Percentiles rank a stretch among this genome's conserved stretches.
Conservation (phyloP, 92 coral and sea anemone species). For the Siderastrea siderea region DNA sequence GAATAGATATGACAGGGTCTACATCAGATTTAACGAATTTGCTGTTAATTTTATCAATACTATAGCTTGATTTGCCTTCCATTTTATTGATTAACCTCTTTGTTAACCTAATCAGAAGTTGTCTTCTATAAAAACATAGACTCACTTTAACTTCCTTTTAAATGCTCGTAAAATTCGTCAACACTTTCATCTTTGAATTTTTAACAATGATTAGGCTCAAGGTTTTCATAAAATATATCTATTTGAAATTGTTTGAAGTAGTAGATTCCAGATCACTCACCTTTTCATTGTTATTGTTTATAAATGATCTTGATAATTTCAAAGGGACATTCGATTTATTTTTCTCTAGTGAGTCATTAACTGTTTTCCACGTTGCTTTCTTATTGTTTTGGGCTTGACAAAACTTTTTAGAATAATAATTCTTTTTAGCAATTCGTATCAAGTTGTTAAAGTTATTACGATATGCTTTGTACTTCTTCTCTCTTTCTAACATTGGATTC, state of each 20-base stretch:
- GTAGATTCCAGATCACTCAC: background rate
- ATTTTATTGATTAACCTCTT: background rate
- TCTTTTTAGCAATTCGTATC: slow-evolving; percentile 33
- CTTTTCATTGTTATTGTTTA: slow-evolving; percentile 9
- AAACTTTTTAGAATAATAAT: background rate
- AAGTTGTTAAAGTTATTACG: slow-evolving; percentile 32
- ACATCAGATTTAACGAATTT: background rate
- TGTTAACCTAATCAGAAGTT: background rate
- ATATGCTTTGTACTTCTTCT: slow-evolving; percentile 17
- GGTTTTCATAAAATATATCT: background rate
- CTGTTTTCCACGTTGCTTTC: slow-evolving; percentile 5
- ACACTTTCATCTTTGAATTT: background rate
- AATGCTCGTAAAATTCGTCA: background rate
- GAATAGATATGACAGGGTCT: background rate
- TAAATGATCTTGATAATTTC: background rate
- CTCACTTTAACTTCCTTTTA: background rate
- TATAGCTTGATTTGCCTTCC: background rate
- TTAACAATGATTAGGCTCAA: background rate
- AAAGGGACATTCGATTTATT: background rate
- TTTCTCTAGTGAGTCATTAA: slow-evolving; percentile 17
- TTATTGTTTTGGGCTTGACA: slow-evolving; percentile 9
- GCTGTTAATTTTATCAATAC: background rate
- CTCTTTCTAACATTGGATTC: background rate
- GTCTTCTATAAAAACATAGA: background rate
- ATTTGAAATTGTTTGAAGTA: background rate